phyloP scores from a whole-genome alignment of 2,888 invertebrate species.

The Latheticus oryzae region DNA sequence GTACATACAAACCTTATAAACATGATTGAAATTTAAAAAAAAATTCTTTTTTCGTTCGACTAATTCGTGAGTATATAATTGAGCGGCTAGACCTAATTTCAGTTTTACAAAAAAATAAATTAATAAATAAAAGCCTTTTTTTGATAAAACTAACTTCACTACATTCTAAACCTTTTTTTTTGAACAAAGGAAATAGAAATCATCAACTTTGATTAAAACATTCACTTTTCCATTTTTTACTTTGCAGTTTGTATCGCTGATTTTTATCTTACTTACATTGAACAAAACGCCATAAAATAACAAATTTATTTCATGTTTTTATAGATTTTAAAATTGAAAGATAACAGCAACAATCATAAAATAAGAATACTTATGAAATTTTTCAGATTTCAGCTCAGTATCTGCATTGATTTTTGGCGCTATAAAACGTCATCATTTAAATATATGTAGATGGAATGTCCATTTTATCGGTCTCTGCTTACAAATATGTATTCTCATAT shows the following conservation, averaged over 20 bases:
- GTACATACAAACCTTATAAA: background rate
- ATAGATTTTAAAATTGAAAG: conserved; percentile 38
- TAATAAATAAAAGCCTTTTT: no score
- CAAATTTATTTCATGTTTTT: conserved; percentile 33
- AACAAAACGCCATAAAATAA: conserved; percentile 18
- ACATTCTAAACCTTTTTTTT: no score
- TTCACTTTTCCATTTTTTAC: no score
- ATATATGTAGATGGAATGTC: conserved; percentile 37
- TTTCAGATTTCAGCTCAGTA: conserved; percentile 28
- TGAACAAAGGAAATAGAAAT: no score
- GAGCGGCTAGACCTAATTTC: background rate
- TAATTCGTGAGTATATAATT: conserved; percentile 7
- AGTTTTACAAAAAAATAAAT: no score
- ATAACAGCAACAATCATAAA: conserved; percentile 34
- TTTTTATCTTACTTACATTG: conserved; percentile 7
- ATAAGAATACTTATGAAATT: conserved; percentile 35
- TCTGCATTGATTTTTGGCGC: conserved; percentile 27
- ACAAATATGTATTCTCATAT: conserved; percentile 31
- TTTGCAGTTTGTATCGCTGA: no score
- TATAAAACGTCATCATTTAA: conserved; percentile 28
- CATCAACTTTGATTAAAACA: no score
- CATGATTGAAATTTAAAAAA: conserved; percentile 25
- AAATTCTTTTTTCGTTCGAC: conserved; percentile 10
- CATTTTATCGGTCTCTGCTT: conserved; percentile 31
- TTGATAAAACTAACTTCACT: no score